phyloP scores from a whole-genome alignment of 2,888 invertebrate genomes.

The Dermolepida albohirtum region DNA sequence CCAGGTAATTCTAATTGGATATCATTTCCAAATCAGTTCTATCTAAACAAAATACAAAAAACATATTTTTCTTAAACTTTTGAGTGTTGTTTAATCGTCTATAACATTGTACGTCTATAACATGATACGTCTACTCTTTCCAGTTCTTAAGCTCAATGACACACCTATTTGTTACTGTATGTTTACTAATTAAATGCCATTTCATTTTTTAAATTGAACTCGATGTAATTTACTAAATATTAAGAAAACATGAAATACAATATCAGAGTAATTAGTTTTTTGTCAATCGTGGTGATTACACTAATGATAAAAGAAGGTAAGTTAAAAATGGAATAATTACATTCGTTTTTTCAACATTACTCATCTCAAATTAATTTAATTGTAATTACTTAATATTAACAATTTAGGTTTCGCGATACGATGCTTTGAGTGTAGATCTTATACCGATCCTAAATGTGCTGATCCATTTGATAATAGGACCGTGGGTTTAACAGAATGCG shows the following conservation, averaged over 20 bases:
- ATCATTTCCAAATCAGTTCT: too few relatives aligned
- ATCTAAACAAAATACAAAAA: too few relatives aligned
- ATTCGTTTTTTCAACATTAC: constrained; percentile 1
- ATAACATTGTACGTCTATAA: too few relatives aligned
- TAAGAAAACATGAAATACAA: constrained; percentile 24
- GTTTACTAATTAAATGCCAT: constrained; percentile 1
- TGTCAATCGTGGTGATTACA: constrained; percentile 5
- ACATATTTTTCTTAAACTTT: too few relatives aligned
- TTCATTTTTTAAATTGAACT: constrained; percentile 17
- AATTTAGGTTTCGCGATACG: constrained; percentile 71
- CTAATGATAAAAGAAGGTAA: constrained; percentile 32
- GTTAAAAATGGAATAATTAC: constrained; percentile 4
- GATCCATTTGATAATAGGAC: constrained; percentile 94
- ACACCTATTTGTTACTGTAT: too few relatives aligned
- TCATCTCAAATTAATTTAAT: constrained; percentile 18
- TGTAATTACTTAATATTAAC: constrained; percentile 1
- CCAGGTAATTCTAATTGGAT: too few relatives aligned
- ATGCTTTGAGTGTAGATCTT: constrained; percentile 93
- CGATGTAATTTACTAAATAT: constrained; percentile 5
- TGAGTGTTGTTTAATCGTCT: too few relatives aligned
- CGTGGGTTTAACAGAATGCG: constrained; percentile 81
- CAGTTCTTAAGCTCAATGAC: too few relatives aligned
- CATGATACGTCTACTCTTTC: too few relatives aligned
- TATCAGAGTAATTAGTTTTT: constrained; percentile 24
- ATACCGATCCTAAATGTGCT: constrained; percentile 88